These are phyloP conservation scores for Phenganax subtilis DNA, from an alignment of 92 coral and sea anemone species.

Conservation along the genomic window DNA sequence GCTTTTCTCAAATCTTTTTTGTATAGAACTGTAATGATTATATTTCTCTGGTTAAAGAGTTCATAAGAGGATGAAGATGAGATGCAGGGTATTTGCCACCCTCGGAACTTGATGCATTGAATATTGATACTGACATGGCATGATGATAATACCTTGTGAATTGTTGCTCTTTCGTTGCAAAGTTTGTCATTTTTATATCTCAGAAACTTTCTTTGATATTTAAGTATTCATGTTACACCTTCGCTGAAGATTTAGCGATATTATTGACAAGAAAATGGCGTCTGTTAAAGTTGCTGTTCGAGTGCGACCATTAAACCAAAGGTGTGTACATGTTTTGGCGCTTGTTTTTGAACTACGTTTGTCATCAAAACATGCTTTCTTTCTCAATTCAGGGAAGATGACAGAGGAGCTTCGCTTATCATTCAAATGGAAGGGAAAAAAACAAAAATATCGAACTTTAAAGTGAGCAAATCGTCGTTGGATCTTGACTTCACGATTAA, in stretches of 20 bases:
- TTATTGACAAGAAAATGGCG: conserved; percentile 57
- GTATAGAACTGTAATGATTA: no score
- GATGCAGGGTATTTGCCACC: conserved; percentile 8
- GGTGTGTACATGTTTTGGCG: conserved; percentile 53
- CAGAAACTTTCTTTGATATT: neutral
- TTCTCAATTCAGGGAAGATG: conserved; percentile 58
- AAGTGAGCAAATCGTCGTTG: conserved; percentile 44
- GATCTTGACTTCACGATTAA: neutral
- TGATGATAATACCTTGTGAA: neutral
- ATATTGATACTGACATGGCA: neutral
- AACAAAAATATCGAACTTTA: conserved; percentile 81
- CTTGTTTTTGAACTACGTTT: conserved; percentile 21
- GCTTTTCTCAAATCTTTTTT: no score
- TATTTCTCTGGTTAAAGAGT: no score
- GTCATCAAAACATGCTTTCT: neutral
- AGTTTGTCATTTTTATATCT: neutral
- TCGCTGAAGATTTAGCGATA: neutral
- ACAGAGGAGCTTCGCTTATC: conserved; percentile 79
- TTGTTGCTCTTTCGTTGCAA: neutral
- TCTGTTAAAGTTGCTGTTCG: conserved; percentile 98
- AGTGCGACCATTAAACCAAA: conserved; percentile 85
- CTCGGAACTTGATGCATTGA: conserved; percentile 2
- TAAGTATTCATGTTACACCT: neutral
- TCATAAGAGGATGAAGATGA: neutral
- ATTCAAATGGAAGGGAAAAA: conserved; percentile 98